A percentile compares a stretch with the other conserved stretches of the same genome.
Evolutionary conservation across 2,797 vertebrate genomes (phyloP).

Genomic region (Alectoris magna): DNA sequence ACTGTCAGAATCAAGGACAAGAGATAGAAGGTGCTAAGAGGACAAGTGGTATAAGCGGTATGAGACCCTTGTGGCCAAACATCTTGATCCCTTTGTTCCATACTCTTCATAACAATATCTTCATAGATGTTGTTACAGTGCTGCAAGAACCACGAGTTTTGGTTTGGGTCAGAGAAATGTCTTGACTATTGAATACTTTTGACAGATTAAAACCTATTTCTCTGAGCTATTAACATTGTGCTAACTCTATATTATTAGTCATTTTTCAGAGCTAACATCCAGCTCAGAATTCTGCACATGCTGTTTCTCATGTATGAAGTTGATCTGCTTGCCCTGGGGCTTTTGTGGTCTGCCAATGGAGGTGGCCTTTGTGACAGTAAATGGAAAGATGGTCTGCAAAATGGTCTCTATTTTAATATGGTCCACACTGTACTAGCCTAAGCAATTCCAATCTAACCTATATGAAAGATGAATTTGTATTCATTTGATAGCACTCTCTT

Average conservation of each 20-base stretch:
- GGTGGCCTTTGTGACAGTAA: constrained; percentile 37
- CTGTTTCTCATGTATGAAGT: neutral
- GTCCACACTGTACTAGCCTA: constrained; percentile 16
- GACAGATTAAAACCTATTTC: neutral
- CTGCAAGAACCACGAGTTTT: neutral
- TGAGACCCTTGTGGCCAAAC: neutral
- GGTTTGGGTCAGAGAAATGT: neutral
- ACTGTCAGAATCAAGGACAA: neutral
- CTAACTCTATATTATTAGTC: neutral
- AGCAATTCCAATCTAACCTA: constrained; percentile 54
- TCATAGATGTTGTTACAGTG: neutral
- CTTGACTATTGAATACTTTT: neutral
- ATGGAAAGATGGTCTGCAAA: constrained; percentile 27
- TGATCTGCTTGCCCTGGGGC: constrained; percentile 14
- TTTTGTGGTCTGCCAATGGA: constrained; percentile 15
- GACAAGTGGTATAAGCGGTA: neutral
- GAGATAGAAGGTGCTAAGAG: neutral
- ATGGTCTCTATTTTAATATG: constrained; percentile 49
- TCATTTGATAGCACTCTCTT: constrained; percentile 67
- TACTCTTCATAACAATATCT: neutral
- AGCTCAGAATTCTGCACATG: neutral
- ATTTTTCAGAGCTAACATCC: neutral
- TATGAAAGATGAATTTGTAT: constrained; percentile 69
- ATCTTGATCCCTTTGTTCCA: neutral
- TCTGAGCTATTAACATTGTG: neutral